Evolutionary conservation across 64 coral and sea anemone species (phyloP), one percentile per base, ranked within the genome.

Genomic region (Pachyseris speciosa): DNA sequence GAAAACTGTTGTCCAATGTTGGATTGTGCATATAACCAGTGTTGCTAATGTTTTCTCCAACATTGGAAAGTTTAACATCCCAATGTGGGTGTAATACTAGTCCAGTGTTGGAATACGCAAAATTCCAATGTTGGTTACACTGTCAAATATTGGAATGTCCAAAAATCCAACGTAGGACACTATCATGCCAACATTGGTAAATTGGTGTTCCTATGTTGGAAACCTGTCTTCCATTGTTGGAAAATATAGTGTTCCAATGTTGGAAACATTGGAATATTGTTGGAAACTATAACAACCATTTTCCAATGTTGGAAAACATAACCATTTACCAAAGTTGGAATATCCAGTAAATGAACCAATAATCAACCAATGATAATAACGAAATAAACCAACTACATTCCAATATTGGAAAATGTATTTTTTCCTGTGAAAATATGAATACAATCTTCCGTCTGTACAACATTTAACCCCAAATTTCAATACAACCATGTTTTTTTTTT

Each of bases 381-480:
- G 24, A 38, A 81, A 40, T 34, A 16, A 34, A 58, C 77, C 77
- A 81, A 81, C 22, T 36, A 81, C 7, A n/a, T 57, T 25, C 77
- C 77, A 81, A 81, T 30, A 39, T 81, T 81, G 77, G 49, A 81
- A 81, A 30, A 81, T 63, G 37, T 31, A 58, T 59, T 81, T 81
- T 59, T 81, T 81, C 50, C 51, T 64, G 60, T 64, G 60, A 25
- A 45, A n/a, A n/a, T n/a, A n/a, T n/a, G n/a, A n/a, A n/a, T n/a
- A n/a, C n/a, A n/a, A n/a, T n/a, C n/a, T n/a, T n/a, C n/a, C n/a
- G n/a, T n/a, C n/a, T n/a, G n/a, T n/a, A n/a, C n/a, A n/a, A n/a
- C n/a, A n/a, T n/a, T n/a, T n/a, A n/a, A n/a, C n/a, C n/a, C n/a
- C n/a, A n/a, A n/a, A n/a, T n/a, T n/a, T n/a, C n/a, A n/a, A n/a